Evolutionary conservation across 2,113 vertebrate species (phyloP).

Genomic region (Bombycilla garrulus): DNA sequence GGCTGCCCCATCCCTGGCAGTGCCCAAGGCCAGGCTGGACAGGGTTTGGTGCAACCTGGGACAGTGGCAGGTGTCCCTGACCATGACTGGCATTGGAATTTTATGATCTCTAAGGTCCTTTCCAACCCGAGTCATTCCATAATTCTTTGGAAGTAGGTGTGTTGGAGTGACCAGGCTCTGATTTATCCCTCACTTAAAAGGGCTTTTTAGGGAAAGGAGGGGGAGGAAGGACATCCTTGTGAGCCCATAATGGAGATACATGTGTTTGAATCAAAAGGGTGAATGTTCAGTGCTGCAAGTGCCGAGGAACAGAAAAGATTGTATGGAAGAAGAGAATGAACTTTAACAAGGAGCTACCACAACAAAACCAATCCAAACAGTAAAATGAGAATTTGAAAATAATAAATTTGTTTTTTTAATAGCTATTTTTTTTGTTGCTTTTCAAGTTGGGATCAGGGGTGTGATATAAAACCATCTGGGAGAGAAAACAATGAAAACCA

Average conservation of each 20-base stretch:
- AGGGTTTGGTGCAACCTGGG: neutral
- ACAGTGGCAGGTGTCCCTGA: neutral
- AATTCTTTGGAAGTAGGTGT: neutral
- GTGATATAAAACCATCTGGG: neutral
- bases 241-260: neutral
- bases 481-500: neutral
- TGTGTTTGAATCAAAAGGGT: neutral
- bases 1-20: neutral
- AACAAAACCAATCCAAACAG: neutral
- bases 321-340: neutral
- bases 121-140: neutral
- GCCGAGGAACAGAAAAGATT: neutral
- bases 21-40: neutral
- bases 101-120: neutral
- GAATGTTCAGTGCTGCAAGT: neutral
- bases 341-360: neutral
- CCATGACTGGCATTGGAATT: rapidly evolving
- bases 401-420: neutral
- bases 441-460: neutral
- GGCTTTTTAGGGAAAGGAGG: neutral
- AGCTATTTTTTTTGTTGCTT: neutral
- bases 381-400: neutral
- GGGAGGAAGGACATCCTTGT: neutral
- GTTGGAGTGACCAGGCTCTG: neutral
- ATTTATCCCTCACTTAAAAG: neutral